Conservation (phyloP, 2,888 invertebrate species). For the Limenitis camilla region DNA sequence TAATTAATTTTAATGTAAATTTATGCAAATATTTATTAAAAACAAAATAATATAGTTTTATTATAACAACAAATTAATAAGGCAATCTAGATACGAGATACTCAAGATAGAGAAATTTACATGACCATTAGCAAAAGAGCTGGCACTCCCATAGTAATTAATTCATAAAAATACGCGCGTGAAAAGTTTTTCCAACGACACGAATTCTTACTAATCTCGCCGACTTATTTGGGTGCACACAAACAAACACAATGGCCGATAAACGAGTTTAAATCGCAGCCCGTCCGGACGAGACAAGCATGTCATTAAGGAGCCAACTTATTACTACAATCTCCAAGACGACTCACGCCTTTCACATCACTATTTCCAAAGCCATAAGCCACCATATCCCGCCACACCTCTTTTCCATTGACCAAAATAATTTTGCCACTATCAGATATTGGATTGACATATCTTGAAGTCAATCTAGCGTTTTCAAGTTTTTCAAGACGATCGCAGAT, state of each 20-base stretch:
- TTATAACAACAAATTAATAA: neutral
- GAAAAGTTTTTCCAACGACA: constrained; percentile 31
- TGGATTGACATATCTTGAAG: constrained; percentile 46
- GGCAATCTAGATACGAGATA: neutral
- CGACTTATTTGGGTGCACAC: constrained; percentile 46
- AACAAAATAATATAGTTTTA: neutral
- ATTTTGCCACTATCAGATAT: constrained; percentile 33
- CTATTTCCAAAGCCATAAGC: constrained; percentile 30
- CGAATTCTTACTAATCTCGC: constrained; percentile 40
- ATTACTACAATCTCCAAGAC: constrained; percentile 14
- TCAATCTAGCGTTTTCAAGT: constrained; percentile 41
- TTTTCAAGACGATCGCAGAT: constrained; percentile 36
- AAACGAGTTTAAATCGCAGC: constrained; percentile 65
- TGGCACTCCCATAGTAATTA: constrained; percentile 20
- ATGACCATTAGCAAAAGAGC: constrained; percentile 3
- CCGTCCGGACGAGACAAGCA: constrained; percentile 56
- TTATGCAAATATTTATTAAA: neutral
- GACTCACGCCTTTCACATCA: constrained; percentile 18
- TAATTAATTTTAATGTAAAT: neutral
- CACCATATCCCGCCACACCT: constrained; percentile 22
- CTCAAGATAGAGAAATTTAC: constrained; percentile 6
- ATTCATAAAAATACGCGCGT: constrained; percentile 31
- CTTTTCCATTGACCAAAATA: constrained; percentile 16
- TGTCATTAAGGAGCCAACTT: constrained; percentile 44
- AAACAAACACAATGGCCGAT: constrained; percentile 47